These are phyloP conservation scores for Amorpha juglandis DNA, from an alignment of 2,888 invertebrate genomes.

Conservation along the genomic window DNA sequence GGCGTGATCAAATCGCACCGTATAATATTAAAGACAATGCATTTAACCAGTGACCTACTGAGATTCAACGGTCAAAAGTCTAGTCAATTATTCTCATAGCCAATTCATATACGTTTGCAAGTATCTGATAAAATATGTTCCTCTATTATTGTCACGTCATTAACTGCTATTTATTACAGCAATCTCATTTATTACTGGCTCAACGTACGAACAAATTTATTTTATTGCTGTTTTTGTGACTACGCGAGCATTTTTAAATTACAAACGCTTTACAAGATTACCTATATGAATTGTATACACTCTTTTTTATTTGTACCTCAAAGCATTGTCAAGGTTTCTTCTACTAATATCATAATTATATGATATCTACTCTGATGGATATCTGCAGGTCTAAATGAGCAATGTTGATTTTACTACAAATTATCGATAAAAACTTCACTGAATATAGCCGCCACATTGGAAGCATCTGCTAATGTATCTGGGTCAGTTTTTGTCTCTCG, in stretches of 20 bases:
- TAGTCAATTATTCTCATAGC: background rate
- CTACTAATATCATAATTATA: background rate
- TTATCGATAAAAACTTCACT: constrained; percentile 54
- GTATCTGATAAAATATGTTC: background rate
- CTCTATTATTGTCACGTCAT: background rate
- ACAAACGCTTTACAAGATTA: background rate
- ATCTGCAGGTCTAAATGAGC: background rate
- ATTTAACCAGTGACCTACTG: background rate
- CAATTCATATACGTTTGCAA: background rate
- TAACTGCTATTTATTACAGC: background rate
- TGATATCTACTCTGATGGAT: background rate
- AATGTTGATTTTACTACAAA: constrained; percentile 2
- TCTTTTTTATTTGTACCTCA: background rate
- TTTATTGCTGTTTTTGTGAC: background rate
- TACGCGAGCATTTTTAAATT: background rate
- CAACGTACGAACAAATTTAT: background rate
- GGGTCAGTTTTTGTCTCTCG: constrained; percentile 66
- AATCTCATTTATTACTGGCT: background rate
- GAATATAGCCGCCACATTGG: constrained; percentile 47
- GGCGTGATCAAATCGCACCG: constrained; percentile 12
- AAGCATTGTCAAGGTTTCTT: background rate
- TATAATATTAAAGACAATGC: constrained; percentile 4
- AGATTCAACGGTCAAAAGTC: background rate
- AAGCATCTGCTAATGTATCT: constrained; percentile 67
- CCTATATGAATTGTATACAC: no score